Evolutionary conservation across 1,140 invertebrate species (phyloP).

Genomic region (Archegozetes longisetosus): DNA sequence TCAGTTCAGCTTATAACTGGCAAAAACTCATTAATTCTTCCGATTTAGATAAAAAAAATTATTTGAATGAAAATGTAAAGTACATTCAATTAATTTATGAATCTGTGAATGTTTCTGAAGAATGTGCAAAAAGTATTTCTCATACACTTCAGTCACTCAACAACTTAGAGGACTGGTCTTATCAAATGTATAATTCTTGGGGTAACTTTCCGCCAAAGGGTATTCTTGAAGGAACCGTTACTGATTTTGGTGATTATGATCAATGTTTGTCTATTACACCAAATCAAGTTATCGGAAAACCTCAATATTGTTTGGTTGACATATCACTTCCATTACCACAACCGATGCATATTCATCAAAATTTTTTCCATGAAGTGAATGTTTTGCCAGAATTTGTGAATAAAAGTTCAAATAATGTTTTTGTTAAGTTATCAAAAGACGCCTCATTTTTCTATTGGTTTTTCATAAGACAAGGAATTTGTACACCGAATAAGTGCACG

Average conservation of each 20-base stretch:
- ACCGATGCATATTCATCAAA: not conserved
- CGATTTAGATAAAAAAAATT: too few relatives aligned
- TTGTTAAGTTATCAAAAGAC: not conserved
- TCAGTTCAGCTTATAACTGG: too few relatives aligned
- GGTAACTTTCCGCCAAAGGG: constrained; percentile 22
- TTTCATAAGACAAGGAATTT: not conserved
- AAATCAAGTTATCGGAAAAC: not conserved
- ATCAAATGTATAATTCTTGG: constrained; percentile 3
- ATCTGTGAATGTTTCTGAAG: too few relatives aligned
- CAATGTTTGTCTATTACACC: constrained; percentile 22
- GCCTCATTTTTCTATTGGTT: not conserved
- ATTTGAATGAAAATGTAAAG: too few relatives aligned
- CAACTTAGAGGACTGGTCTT: not conserved
- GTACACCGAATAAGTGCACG: not conserved
- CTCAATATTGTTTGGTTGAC: constrained; percentile 10
- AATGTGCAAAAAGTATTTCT: too few relatives aligned
- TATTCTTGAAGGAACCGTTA: constrained; percentile 25
- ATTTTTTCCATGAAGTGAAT: not conserved
- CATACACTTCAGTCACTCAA: too few relatives aligned
- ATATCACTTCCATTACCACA: not conserved
- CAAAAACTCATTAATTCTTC: too few relatives aligned
- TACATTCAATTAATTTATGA: too few relatives aligned
- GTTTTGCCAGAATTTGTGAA: not conserved
- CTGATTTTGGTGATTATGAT: constrained; percentile 27
- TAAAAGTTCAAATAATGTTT: not conserved